Base-by-base conservation (phyloP, 2,888 invertebrate species). In the Siphlonurus alternatus region DNA sequence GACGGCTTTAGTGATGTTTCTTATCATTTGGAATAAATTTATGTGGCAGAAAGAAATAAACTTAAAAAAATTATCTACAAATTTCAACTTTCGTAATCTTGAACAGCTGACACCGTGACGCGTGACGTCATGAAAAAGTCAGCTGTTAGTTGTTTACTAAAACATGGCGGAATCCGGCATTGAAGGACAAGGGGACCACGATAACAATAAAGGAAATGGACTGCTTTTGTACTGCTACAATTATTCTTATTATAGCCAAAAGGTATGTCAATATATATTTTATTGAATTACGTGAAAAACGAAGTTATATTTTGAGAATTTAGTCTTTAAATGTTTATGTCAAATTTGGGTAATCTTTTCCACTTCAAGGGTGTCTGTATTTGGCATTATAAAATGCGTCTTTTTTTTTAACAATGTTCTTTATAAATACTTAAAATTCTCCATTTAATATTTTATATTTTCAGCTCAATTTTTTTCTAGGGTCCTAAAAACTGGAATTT, bases 161-260 rank as follows among this genome's bases (percentile, higher is more conserved):
- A 38, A 38, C 5, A 38, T 38, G 38, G 38, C 38, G 38, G 38
- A 5, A 5, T 15, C 38, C 38, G 38, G 38, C 15, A 38, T 38
- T 5, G 38, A 38, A 10, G 7, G 15, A 38, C 38, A 38, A 38
- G 38, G 38, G 15, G 38, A 38, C 15, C 38, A 38, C 38, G 38
- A 38, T 38, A 63, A 63, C n/a, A 59, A 59, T n/a, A 63, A 63
- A 59, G 63, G 63, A 38, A 63, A 63, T 63, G 63, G 63, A 15
- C 63, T 63, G 5, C 38, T 63, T 67, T 75, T 87, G 2, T 87
- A 85, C 72, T 83, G 83, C 71, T 85, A 86, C 75, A 83, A 83
- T 67, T 86, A 86, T 74, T 87, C 86, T 69, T 87, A 83, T 74
- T 86, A 86, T 73, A 86, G 86, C 51, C 87, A 87, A 79, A 87